Conservation (phyloP, 2,113 vertebrate species). For the Ciconia stormi region DNA sequence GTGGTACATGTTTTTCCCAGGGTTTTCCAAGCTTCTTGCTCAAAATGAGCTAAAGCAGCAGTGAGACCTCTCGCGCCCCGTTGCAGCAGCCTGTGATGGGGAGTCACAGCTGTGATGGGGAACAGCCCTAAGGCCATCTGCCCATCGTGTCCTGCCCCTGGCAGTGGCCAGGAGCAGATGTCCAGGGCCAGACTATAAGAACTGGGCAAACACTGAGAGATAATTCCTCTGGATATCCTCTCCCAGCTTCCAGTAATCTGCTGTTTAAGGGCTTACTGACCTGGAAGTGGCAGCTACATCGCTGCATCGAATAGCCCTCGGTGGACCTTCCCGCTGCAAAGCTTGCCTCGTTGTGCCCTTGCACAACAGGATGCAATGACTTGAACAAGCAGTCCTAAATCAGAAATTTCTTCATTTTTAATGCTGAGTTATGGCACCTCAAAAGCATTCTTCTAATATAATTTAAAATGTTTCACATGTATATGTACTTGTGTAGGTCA, state of each 20-base stretch:
- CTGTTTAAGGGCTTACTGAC: neutral
- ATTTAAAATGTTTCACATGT: neutral
- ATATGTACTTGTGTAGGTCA: neutral
- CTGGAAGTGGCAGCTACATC: neutral
- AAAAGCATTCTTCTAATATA: neutral
- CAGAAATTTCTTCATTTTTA: neutral
- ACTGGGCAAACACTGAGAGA: neutral
- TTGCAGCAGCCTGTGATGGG: neutral
- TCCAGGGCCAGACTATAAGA: neutral
- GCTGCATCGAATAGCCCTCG: neutral
- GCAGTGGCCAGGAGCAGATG: neutral
- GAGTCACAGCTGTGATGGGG: neutral
- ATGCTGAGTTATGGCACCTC: neutral
- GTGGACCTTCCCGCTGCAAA: neutral
- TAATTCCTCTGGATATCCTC: neutral
- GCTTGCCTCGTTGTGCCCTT: neutral
- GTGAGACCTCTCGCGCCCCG: accelerated
- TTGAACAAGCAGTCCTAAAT: neutral
- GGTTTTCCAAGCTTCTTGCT: neutral
- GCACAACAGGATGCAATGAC: neutral
- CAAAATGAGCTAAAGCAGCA: neutral
- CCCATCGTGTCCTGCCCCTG: neutral
- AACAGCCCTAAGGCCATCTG: neutral
- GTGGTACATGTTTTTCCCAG: neutral
- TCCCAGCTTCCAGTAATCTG: neutral